Evolutionary conservation across 2,113 vertebrate genomes (phyloP).

Genomic region (Neogobius melanostomus): DNA sequence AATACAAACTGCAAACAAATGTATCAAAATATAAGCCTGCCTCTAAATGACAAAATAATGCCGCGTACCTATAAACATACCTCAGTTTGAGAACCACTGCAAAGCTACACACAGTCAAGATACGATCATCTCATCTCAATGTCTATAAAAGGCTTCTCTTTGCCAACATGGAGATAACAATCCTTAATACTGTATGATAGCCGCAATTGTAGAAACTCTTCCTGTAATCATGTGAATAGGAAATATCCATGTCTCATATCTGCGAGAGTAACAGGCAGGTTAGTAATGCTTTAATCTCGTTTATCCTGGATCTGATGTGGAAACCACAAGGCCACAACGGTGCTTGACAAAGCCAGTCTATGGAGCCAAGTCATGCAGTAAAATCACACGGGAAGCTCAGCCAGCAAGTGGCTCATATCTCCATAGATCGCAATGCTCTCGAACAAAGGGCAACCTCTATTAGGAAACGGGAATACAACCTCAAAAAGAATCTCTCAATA

Average conservation of each 20-base stretch:
- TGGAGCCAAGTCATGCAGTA: conserved; percentile 63
- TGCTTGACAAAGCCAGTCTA: conserved; percentile 60
- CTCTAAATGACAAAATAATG: too few species aligned
- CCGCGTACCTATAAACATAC: not conserved
- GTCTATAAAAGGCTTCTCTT: conserved; percentile 12
- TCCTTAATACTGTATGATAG: conserved; percentile 28
- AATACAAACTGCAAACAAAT: not conserved
- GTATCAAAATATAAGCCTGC: not conserved
- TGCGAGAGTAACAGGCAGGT: conserved; percentile 49
- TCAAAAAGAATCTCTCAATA: too few species aligned
- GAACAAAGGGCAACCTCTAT: too few species aligned
- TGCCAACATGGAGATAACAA: conserved; percentile 59
- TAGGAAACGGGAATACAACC: too few species aligned
- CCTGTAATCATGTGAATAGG: conserved; percentile 55
- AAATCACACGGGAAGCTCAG: conserved; percentile 47
- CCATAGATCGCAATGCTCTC: conserved; percentile 5
- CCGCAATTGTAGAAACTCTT: conserved; percentile 44
- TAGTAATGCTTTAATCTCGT: conserved; percentile 66
- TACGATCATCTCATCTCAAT: conserved; percentile 20
- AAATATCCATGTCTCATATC: conserved; percentile 63
- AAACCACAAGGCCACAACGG: conserved; percentile 49
- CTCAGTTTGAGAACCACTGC: not conserved
- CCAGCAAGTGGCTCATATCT: conserved; percentile 59
- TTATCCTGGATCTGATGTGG: conserved; percentile 66
- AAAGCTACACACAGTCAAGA: conserved; percentile 11